These are phyloP conservation scores for Tretioscincus oriximinensis DNA, from an alignment of 2,113 vertebrate genomes.

Conservation along the genomic window DNA sequence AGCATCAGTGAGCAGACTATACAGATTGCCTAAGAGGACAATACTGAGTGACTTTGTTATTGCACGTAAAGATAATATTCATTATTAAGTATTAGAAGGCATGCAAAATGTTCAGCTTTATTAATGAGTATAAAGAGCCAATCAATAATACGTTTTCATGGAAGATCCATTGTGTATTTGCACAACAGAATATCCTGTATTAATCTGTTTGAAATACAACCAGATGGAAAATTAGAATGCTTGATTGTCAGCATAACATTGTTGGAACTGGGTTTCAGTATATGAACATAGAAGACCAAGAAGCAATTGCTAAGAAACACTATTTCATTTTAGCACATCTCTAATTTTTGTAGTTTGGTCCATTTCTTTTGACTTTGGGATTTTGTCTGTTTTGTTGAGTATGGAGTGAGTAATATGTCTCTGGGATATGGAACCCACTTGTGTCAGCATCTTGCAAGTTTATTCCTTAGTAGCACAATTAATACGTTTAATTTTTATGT, in stretches of 20 bases:
- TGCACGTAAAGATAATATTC: background rate
- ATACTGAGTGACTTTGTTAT: background rate
- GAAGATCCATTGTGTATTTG: background rate
- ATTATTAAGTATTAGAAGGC: background rate
- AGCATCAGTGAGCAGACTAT: background rate
- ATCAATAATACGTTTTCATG: background rate
- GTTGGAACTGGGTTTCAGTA: background rate
- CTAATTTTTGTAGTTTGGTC: background rate
- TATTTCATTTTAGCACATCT: background rate
- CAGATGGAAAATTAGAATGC: background rate
- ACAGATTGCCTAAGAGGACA: background rate
- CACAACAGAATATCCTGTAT: background rate
- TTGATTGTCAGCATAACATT: background rate
- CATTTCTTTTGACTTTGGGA: background rate
- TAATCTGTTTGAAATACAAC: background rate
- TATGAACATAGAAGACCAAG: background rate
- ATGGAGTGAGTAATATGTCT: too few relatives aligned
- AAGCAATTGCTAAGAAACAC: background rate
- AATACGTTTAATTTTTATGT: background rate
- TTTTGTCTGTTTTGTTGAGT: background rate
- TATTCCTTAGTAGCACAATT: background rate
- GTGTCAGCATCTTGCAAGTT: background rate
- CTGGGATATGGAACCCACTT: background rate
- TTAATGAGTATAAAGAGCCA: background rate
- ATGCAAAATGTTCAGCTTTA: background rate